Base-by-base conservation (phyloP, 1,140 invertebrate genomes). In the Sitophilus oryzae region DNA sequence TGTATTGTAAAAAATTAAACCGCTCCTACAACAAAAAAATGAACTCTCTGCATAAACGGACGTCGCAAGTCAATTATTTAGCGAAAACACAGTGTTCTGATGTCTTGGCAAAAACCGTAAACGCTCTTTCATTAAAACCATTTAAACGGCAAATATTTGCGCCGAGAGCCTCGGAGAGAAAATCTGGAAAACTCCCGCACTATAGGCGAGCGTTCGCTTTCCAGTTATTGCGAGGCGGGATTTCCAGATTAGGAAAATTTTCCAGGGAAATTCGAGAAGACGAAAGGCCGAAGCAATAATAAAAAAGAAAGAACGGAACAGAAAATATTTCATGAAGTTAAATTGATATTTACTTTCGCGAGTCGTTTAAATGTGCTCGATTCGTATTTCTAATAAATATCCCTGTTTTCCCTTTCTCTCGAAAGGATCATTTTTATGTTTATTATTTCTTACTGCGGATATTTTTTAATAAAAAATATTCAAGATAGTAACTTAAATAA, bases 61-160 rank as follows among this genome's bases (percentile, higher is more conserved):
- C n/a, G n/a, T n/a, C n/a, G n/a, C n/a, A n/a, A n/a, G n/a, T n/a
- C n/a, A n/a, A n/a, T n/a, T n/a, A n/a, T n/a, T n/a, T n/a, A n/a
- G n/a, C n/a, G n/a, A n/a, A n/a, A 38, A 38, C 10, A 38, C 14
- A 1, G 5, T n/a, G 14, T 10, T 34, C 25, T n/a, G 18, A 5
- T 16, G 18, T 16, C 14, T 6, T 2, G 14, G 1, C 5, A 34
- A 1, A n/a, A 6, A 38, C 18, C 18, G 18, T n/a, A n/a, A 38
- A 38, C 14, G 6, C 1, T 5, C 21, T 18, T 25, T n/a, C 19
- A 44, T 44, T 44, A 44, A 44, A 44, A 52, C 23, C 23, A 52
- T 52, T 52, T 52, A 52, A 52, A 44, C 45, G 44, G 44, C 41
- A 52, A 52, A 52, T 52, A 44, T 52, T 52, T 52, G 38, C 25